These are phyloP conservation scores for Lasioglossum villosulum DNA, from an alignment of 2,888 invertebrate species.

Conservation along the genomic window DNA sequence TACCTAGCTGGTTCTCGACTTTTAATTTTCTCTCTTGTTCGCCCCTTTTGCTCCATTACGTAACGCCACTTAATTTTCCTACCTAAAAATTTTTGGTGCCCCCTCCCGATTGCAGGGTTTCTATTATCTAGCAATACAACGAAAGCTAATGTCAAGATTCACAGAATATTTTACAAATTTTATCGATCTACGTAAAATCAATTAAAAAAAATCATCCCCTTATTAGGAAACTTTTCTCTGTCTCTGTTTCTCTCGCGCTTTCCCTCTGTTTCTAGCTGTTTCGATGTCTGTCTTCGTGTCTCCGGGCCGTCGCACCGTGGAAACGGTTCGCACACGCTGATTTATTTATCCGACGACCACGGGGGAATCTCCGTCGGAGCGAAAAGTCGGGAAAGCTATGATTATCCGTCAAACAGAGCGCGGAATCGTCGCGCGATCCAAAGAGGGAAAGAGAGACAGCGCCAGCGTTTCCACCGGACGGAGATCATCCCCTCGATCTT, in stretches of 20 bases:
- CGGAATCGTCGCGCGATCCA: not conserved
- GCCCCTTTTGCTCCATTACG: constrained; percentile 37
- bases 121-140: not conserved
- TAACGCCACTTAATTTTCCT: constrained; percentile 51
- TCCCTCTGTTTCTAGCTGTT: not conserved
- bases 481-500: constrained; percentile 9
- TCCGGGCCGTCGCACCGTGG: not conserved
- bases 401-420: constrained; percentile 2
- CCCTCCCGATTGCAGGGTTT: not conserved
- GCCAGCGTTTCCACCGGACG: not conserved
- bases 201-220: not conserved
- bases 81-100: constrained; percentile 42
- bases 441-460: not conserved
- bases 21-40: constrained; percentile 54
- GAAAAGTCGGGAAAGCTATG: not conserved
- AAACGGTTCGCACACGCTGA: not conserved
- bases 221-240: not conserved
- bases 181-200: not conserved
- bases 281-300: not conserved
- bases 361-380: constrained; percentile 5
- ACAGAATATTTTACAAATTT: no score
- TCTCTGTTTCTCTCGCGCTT: not conserved
- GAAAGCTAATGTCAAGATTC: not conserved
- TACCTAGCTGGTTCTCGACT: constrained; percentile 39
- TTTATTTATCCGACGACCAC: constrained; percentile 9